Evolutionary conservation across 1,140 invertebrate genomes (phyloP).

Genomic region (Brachionus paranguensis): DNA sequence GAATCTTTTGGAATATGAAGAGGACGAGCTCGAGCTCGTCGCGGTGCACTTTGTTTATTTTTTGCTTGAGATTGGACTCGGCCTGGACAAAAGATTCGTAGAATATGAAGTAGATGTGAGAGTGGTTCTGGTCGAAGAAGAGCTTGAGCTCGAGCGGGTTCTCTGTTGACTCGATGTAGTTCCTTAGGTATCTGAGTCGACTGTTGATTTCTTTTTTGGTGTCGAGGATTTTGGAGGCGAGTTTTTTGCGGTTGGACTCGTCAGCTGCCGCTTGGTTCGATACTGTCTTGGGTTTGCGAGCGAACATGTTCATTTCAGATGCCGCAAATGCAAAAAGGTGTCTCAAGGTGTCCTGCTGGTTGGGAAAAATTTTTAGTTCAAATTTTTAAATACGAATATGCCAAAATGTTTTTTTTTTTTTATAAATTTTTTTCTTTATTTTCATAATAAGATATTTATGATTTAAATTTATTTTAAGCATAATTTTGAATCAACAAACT

Average conservation of each 20-base stretch:
- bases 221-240: constrained; percentile 11
- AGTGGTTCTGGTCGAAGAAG: constrained; percentile 87
- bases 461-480: neutral
- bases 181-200: constrained; percentile 1
- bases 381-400: neutral
- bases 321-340: neutral
- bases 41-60: constrained; percentile 85
- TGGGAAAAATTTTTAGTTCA: too few species aligned
- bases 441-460: neutral
- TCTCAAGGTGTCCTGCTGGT: too few species aligned
- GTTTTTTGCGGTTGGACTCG: constrained; percentile 27
- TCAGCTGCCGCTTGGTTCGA: neutral
- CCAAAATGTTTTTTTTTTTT: neutral
- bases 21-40: constrained; percentile 86
- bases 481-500: neutral
- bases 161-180: constrained; percentile 5
- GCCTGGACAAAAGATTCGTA: constrained; percentile 87
- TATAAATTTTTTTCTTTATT: neutral
- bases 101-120: constrained; percentile 86
- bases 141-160: constrained; percentile 69
- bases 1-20: constrained; percentile 70
- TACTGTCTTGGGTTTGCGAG: constrained; percentile 29
- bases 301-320: constrained; percentile 33
- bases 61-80: constrained; percentile 79
- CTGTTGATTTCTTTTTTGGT: constrained; percentile 24